These are phyloP conservation scores for Poecilobothrus nobilitatus DNA, from an alignment of 2,888 invertebrate genomes.

Conservation along the genomic window DNA sequence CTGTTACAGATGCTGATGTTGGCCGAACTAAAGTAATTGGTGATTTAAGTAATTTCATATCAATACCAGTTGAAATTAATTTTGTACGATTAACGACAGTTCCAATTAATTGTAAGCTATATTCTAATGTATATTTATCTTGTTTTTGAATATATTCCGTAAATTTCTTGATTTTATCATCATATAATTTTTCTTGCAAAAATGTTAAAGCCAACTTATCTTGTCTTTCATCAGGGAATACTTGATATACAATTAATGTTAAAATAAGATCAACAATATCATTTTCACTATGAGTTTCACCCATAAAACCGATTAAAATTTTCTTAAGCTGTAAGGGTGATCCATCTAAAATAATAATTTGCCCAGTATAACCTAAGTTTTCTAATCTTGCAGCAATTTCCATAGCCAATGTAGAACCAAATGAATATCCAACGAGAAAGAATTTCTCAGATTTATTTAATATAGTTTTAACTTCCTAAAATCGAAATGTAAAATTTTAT, in stretches of 20 bases:
- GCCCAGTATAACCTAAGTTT: slow-evolving; percentile 53
- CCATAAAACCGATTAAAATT: slow-evolving; percentile 33
- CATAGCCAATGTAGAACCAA: slow-evolving; percentile 67
- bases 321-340: slow-evolving; percentile 61
- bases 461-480: slow-evolving; percentile 53
- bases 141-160: slow-evolving; percentile 44
- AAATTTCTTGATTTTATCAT: slow-evolving; percentile 50
- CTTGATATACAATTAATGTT: slow-evolving; percentile 31
- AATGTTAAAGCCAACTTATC: slow-evolving; percentile 43
- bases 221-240: slow-evolving; percentile 37
- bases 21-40: slow-evolving; percentile 57
- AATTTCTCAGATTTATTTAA: slow-evolving; percentile 54
- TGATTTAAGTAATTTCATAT: slow-evolving; percentile 48
- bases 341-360: slow-evolving; percentile 71
- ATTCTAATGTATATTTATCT: slow-evolving; percentile 39
- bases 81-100: slow-evolving; percentile 50
- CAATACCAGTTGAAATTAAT: slow-evolving; percentile 43
- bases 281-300: slow-evolving; percentile 31
- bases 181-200: slow-evolving; percentile 47
- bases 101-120: slow-evolving; percentile 40
- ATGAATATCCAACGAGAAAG: slow-evolving; percentile 80
- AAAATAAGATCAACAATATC: slow-evolving; percentile 36
- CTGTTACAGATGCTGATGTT: slow-evolving; percentile 48
- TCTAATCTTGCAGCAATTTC: slow-evolving; percentile 69
- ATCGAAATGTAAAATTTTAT: slow-evolving; percentile 27